Percentiles rank a stretch among this genome's conserved stretches.
Evolutionary conservation across 2,888 invertebrate genomes (phyloP).

Genomic region (Epistrophe eligans): DNA sequence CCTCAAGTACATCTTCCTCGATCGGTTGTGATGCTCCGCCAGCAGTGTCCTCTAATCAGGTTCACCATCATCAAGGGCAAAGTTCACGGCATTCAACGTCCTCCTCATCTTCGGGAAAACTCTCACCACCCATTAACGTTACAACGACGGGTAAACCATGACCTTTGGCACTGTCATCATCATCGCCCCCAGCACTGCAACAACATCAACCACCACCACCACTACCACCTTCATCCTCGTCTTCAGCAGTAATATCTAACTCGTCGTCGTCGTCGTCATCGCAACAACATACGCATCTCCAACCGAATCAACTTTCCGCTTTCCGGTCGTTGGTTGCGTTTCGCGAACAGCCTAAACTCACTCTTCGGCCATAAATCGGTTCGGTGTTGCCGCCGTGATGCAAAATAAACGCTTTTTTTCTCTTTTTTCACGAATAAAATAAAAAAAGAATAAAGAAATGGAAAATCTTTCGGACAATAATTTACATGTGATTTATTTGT

Average conservation of each 20-base stretch:
- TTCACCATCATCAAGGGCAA: conserved; percentile 78
- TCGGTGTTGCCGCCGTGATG: conserved; percentile 37
- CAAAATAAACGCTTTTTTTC: conserved; percentile 34
- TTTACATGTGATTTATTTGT: conserved; percentile 84
- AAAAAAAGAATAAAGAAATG: conserved; percentile 71
- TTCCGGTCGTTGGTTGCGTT: conserved; percentile 83
- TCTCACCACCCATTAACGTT: conserved; percentile 82
- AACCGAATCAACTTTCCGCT: conserved; percentile 79
- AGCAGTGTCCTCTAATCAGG: conserved; percentile 77
- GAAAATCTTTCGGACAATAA: conserved; percentile 84
- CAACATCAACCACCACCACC: conserved; percentile 63
- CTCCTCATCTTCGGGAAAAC: conserved; percentile 82
- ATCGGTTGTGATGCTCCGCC: conserved; percentile 82
- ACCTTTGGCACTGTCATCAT: conserved; percentile 78
- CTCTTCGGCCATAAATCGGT: conserved; percentile 81
- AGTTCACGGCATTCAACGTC: conserved; percentile 83
- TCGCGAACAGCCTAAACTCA: conserved; percentile 82
- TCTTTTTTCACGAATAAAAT: conserved; percentile 59
- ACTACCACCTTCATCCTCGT: conserved; percentile 61
- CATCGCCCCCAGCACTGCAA: conserved; percentile 77
- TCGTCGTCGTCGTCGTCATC: conserved; percentile 52
- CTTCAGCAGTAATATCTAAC: conserved; percentile 74
- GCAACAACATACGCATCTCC: conserved; percentile 70
- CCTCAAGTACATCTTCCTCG: conserved; percentile 84
- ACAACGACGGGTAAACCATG: conserved; percentile 82